phyloP scores from a whole-genome alignment of 2,113 vertebrate species.

The Rhinoderma darwinii region DNA sequence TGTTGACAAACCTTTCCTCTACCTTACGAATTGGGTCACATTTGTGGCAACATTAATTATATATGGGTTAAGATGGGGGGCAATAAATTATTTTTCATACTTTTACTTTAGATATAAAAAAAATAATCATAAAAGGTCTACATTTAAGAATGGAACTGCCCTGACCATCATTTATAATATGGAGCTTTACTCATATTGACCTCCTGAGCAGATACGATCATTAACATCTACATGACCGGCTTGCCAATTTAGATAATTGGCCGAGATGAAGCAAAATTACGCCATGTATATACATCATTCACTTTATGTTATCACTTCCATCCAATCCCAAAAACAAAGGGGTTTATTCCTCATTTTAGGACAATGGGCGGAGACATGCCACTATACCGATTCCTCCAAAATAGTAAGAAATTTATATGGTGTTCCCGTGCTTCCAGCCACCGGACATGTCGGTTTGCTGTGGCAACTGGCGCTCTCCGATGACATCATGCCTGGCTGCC shows the following conservation, averaged over 20 bases:
- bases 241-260: not conserved
- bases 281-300: not conserved
- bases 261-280: not conserved
- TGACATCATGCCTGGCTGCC: too few species aligned
- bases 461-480: too few species aligned
- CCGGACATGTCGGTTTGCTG: too few species aligned
- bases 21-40: not conserved
- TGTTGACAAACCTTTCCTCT: slow-evolving; percentile 19
- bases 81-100: not conserved
- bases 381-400: too few species aligned
- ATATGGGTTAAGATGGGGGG: not conserved
- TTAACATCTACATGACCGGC: not conserved
- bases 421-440: too few species aligned
- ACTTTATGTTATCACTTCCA: too few species aligned
- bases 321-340: too few species aligned
- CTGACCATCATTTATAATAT: not conserved
- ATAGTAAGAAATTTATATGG: too few species aligned
- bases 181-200: not conserved
- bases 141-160: not conserved
- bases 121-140: not conserved
- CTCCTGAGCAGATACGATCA: not conserved
- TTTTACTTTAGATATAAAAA: not conserved
- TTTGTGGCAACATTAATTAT: slow-evolving; percentile 38
- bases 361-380: too few species aligned
- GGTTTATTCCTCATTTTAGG: too few species aligned